These are phyloP conservation scores for human DNA, from an alignment of 2,113 vertebrate genomes.

Conservation along the genomic window GRCh38 chr2:218981501-218982000, in stretches of 20 bases:
- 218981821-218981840: slow-evolving; percentile 89
- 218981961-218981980: slow-evolving; percentile 90
- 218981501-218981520: background rate
- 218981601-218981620: background rate
- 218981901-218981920: slow-evolving; percentile 94
- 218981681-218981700: slow-evolving; percentile 92
- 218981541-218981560: background rate
- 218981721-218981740: slow-evolving; percentile 90
- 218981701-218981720: slow-evolving; percentile 92
- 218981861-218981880: slow-evolving; percentile 93
- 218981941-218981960: slow-evolving; percentile 63
- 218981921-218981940: slow-evolving; percentile 63
- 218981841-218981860: slow-evolving; percentile 98
- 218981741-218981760: slow-evolving; percentile 91
- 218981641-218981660: background rate
- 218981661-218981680: slow-evolving; percentile 92
- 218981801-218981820: slow-evolving; percentile 95
- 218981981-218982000: slow-evolving; percentile 96
- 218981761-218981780: slow-evolving; percentile 87
- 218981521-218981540: background rate
- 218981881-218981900: slow-evolving; percentile 96
- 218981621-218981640: background rate
- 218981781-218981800: slow-evolving; percentile 89
- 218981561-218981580: background rate
- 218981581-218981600: background rate